Conservation (phyloP, 2,113 vertebrate species). For the Neoarius graeffei region DNA sequence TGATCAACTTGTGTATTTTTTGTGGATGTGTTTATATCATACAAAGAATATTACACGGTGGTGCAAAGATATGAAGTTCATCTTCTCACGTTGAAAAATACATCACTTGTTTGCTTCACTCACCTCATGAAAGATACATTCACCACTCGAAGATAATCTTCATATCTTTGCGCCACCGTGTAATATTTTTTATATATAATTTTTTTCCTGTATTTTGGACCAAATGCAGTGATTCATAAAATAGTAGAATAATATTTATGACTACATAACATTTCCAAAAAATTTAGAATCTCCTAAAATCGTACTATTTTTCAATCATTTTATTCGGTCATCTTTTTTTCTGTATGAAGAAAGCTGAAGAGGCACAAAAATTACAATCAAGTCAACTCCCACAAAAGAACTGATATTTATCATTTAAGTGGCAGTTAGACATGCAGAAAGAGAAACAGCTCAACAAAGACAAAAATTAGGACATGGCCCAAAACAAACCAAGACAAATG, state of each 20-base stretch:
- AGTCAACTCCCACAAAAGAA: constrained; percentile 2
- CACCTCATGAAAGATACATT: no score
- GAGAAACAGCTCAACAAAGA: constrained; percentile 14
- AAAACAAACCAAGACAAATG: constrained; percentile 12
- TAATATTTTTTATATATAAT: no score
- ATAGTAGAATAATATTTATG: not conserved
- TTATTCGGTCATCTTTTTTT: not conserved
- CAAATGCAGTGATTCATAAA: not conserved
- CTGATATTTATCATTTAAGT: constrained; percentile 8
- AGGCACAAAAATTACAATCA: not conserved
- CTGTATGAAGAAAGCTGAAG: not conserved
- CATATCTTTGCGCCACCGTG: no score
- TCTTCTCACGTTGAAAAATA: no score
- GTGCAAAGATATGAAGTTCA: no score
- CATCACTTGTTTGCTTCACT: no score
- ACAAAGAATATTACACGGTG: no score
- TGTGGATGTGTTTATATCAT: no score
- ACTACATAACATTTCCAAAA: not conserved
- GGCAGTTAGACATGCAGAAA: constrained; percentile 23
- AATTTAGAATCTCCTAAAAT: not conserved
- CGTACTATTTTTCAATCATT: not conserved
- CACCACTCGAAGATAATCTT: no score
- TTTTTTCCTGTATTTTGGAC: not conserved
- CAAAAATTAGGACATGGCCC: not conserved
- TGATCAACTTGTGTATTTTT: no score